A percentile compares a stretch with the other conserved stretches of the same genome.
Conservation (phyloP, 2,888 invertebrate species). For the Pinctada fucata region DNA sequence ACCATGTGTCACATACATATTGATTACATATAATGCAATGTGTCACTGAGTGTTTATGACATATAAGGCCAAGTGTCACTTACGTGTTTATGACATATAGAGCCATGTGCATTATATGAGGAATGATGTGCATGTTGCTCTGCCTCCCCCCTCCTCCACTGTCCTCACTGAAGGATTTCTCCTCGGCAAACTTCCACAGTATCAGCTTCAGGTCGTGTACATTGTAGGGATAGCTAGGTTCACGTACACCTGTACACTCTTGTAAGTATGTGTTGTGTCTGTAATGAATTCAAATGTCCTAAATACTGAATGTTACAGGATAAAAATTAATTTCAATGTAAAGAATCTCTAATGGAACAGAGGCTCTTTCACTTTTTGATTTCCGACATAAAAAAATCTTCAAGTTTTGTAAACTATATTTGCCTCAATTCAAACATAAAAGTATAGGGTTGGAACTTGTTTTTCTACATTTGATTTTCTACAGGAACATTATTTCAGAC, state of each 20-base stretch:
- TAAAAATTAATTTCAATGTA: no score
- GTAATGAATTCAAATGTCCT: conserved; percentile 41
- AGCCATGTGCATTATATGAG: conserved; percentile 95
- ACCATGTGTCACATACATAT: conserved; percentile 80
- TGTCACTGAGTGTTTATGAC: background rate
- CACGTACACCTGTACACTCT: conserved; percentile 77
- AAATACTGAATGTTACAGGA: no score
- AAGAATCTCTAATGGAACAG: no score
- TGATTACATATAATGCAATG: conserved; percentile 35
- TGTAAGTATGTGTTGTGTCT: conserved; percentile 81
- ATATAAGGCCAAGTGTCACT: conserved; percentile 47
- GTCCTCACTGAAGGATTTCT: conserved; percentile 97
- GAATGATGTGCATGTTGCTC: conserved; percentile 97
- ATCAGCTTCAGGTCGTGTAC: conserved; percentile 95
- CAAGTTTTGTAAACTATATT: no score
- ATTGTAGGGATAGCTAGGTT: conserved; percentile 81
- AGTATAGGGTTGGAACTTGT: no score
- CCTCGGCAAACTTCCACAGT: conserved; percentile 91
- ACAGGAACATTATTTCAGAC: no score
- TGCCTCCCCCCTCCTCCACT: conserved; percentile 94
- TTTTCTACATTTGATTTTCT: no score
- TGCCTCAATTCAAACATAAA: no score
- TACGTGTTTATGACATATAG: conserved; percentile 87
- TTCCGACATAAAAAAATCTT: no score
- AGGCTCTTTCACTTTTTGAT: no score